Evolutionary conservation across 1,140 invertebrate genomes (phyloP).

Genomic region (Drosophila sp.): DNA sequence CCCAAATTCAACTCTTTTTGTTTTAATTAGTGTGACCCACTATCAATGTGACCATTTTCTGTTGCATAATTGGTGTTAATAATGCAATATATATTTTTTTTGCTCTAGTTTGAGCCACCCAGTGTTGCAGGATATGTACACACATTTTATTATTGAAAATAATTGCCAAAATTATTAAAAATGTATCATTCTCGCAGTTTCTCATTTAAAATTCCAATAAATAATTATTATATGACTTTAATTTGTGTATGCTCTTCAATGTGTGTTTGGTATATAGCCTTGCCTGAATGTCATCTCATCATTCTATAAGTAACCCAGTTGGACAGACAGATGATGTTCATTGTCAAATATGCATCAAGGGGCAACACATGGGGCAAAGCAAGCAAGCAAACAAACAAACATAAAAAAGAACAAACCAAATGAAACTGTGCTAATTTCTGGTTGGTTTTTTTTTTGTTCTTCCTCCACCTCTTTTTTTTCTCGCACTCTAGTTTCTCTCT

Average conservation of each 20-base stretch:
- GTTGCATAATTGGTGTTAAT: too few species aligned
- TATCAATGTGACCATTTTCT: too few species aligned
- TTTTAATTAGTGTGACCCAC: too few species aligned
- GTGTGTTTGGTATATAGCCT: neutral
- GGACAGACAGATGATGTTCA: conserved; percentile 69
- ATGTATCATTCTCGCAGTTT: too few species aligned
- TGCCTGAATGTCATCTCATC: conserved; percentile 46
- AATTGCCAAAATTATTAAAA: too few species aligned
- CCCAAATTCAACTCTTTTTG: too few species aligned
- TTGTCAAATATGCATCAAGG: conserved; percentile 73
- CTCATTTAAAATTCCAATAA: too few species aligned
- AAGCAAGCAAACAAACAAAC: neutral
- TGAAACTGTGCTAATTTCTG: conserved; percentile 64
- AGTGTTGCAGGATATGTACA: too few species aligned
- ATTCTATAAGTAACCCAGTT: conserved; percentile 22
- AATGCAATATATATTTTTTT: too few species aligned
- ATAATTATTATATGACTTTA: neutral
- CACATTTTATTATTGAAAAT: too few species aligned
- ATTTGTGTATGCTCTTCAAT: neutral
- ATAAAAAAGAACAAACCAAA: conserved; percentile 12
- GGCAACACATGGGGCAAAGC: conserved; percentile 1
- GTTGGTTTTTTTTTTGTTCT: conserved; percentile 35
- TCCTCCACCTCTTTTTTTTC: conserved; percentile 37
- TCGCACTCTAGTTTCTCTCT: conserved; percentile 19
- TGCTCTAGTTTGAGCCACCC: too few species aligned